phyloP scores from a whole-genome alignment of 1,140 invertebrate genomes.

The Euura lappo region DNA sequence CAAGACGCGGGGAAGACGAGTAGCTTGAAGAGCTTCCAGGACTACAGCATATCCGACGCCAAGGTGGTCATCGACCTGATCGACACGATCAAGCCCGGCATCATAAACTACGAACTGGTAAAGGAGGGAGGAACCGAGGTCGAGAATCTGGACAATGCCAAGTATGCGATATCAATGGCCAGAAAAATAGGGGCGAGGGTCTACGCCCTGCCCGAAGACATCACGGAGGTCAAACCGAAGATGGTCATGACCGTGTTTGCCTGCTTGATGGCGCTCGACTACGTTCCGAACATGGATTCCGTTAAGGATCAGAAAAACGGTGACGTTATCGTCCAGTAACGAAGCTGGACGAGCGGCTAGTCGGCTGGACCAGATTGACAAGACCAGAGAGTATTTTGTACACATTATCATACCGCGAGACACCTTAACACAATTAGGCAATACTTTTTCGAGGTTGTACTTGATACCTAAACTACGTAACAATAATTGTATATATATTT shows the following conservation, averaged over 20 bases:
- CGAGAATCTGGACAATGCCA: constrained; percentile 95
- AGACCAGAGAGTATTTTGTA: not conserved
- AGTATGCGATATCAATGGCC: constrained; percentile 98
- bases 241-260: constrained; percentile 99
- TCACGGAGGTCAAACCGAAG: constrained; percentile 96
- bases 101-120: constrained; percentile 93
- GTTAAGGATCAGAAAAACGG: constrained; percentile 42
- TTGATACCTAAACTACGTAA: no score
- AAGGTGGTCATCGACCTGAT: constrained; percentile 94
- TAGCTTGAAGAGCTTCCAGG: constrained; percentile 87
- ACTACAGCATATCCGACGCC: constrained; percentile 83
- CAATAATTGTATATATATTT: no score
- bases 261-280: constrained; percentile 96
- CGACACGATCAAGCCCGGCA: constrained; percentile 94
- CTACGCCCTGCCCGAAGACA: constrained; percentile 99
- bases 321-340: constrained; percentile 42
- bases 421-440: not conserved
- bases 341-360: constrained; percentile 28
- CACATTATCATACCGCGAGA: not conserved
- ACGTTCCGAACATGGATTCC: constrained; percentile 85
- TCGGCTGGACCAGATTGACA: not conserved
- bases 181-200: constrained; percentile 96
- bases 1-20: constrained; percentile 78
- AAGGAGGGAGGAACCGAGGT: constrained; percentile 78
- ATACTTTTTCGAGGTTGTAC: not conserved